Evolutionary conservation across 1,140 invertebrate genomes (phyloP), one percentile per base, ranked within the genome.

Genomic region (Oedothorax gibbosus): DNA sequence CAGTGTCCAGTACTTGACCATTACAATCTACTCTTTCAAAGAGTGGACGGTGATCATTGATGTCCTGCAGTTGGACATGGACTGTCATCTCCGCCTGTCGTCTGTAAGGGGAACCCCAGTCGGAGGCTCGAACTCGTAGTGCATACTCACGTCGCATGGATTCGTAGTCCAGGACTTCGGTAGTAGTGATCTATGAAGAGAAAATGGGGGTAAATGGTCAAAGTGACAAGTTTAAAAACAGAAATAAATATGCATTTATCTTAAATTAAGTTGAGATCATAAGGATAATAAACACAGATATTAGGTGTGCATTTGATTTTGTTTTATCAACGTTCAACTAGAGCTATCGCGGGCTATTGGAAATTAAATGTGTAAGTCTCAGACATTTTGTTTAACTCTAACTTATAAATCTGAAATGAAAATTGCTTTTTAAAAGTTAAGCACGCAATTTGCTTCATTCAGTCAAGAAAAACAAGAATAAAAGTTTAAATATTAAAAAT

Each of bases 1-100:
- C 90, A 0, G 95, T 95, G 72, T 96, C 93, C 0, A 94, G 92
- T 51, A 99, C 90, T 88, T 95, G 94, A 0, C 96, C 96, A 8
- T 93, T 92, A 89, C 97, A 99, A 87, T 96, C 94, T 7, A 95
- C 88, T 84, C 89, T 89, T 86, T 92, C 90, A 89, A 93, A 92
- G 88, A 96, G 94, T 0, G 97, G 97, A 56, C 96, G 91, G 90
- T 99, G 98, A 89, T 99, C 97, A 90, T 99, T 99, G 0, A 97
- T 92, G 90, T 98, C 96, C 79, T 93, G 92, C 3, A 99, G 89
- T 72, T 92, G 93, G 12, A 99, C 93, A 20, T 92, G 93, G 1
- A 99, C 89, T 53, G 93, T 92, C 92, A 95, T 95, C 91, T 99
- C 96, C 0, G 96, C 95, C 90, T 98, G 96, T 77, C 96, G 91